Conservation (phyloP, 2,888 invertebrate species). For the Eupithecia exiguata region DNA sequence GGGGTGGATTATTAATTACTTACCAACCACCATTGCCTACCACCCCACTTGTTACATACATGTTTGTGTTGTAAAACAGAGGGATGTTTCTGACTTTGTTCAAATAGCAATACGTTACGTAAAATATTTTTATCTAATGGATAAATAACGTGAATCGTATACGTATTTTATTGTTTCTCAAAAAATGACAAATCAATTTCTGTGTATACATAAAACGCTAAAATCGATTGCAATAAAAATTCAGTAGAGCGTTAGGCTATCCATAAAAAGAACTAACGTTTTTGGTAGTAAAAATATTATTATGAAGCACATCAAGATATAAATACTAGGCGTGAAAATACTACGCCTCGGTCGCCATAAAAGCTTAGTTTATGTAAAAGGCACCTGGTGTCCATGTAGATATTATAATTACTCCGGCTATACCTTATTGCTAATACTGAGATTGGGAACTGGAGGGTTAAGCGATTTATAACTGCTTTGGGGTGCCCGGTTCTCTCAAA, state of each 20-base stretch:
- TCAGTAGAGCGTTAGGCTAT: too few relatives aligned
- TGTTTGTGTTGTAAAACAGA: constrained; percentile 24
- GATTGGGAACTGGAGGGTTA: constrained; percentile 28
- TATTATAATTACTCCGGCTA: constrained; percentile 8
- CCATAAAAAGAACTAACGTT: too few relatives aligned
- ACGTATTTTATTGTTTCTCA: neutral
- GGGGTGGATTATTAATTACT: constrained; percentile 32
- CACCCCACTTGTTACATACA: constrained; percentile 18
- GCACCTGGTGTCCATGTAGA: neutral
- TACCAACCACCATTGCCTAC: constrained; percentile 7
- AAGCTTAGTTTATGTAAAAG: neutral
- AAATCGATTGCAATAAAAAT: neutral
- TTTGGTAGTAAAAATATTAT: neutral
- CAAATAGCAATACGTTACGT: neutral
- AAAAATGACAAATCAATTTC: neutral
- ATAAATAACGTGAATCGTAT: neutral
- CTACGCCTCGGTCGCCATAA: neutral
- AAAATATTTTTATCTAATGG: neutral
- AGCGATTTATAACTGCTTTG: constrained; percentile 31
- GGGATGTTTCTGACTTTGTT: constrained; percentile 17
- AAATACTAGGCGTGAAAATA: neutral
- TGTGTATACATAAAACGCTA: neutral
- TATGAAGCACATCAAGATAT: neutral
- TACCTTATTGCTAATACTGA: constrained; percentile 26
- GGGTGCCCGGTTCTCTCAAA: constrained; percentile 13